Evolutionary conservation across 2,797 vertebrate genomes (phyloP), one percentile per base, ranked within the genome.

Genomic region (Tarsius wallacei): DNA sequence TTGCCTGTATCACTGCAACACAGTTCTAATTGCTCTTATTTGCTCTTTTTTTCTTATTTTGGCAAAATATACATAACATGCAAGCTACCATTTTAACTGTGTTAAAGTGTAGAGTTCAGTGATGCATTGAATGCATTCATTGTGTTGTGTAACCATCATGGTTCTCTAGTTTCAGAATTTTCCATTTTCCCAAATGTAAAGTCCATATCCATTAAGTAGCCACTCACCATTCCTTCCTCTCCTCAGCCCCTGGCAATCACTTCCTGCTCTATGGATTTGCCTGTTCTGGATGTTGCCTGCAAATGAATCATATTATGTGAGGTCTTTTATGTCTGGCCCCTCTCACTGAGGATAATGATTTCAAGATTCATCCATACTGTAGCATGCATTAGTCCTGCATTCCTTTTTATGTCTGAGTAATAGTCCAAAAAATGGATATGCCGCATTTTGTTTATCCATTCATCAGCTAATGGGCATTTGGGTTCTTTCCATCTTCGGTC

Each of bases 391-490:
- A 2, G 9, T 0, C 1, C 0, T 1, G 55, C 53, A 1, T 49
- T 68, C 5, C 21, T 57, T 36, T 47, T 36, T 2, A 5, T 0
- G 3, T 31, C 84, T 24, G 36, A 59, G 74, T 33, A 22, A 7
- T 2, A 4, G 13, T 76, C 64, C 47, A 0, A 1, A 1, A 16
- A 4, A 4, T 11, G 47, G 42, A 1, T 19, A 0, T 24, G 31
- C 24, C 24, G 0, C 24, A 5, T 1, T 28, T 11, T 1, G 7
- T 36, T 19, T 26, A 8, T 14, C 53, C 5, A 1, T 14, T 33
- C 19, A 0, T 5, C 4, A 3, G 22, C 0, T 1, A 36, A 24
- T 0, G 55, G 59, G 3, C 33, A 0, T 5, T 2, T 1, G 7
- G 13, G 12, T 9, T 42, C 22, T 22, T 2, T 12, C 4, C 2